phyloP scores from a whole-genome alignment of 2,797 vertebrate species.

The Tamandua tetradactyla region DNA sequence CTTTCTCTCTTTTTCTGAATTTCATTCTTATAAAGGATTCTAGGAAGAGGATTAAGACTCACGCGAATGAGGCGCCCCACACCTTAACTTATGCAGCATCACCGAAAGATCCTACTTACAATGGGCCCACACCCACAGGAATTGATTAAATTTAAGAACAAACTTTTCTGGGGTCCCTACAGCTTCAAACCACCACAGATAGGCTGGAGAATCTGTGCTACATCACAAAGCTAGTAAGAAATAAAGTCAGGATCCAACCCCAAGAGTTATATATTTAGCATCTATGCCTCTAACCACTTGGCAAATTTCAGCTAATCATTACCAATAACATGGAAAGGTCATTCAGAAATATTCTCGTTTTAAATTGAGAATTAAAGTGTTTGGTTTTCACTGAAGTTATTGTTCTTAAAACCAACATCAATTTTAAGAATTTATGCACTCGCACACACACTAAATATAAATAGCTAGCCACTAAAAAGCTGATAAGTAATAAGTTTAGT shows the following conservation, averaged over 20 bases:
- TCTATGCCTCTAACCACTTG: not conserved
- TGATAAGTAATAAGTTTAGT: not conserved
- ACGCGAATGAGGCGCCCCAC: too few relatives aligned
- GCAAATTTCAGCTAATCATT: not conserved
- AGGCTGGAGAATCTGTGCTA: not conserved
- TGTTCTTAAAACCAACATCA: not conserved
- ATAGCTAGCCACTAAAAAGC: not conserved
- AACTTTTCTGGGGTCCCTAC: too few relatives aligned
- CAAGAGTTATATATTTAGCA: not conserved
- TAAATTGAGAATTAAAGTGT: not conserved
- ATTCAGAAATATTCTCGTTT: slow-evolving; percentile 18
- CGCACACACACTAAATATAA: not conserved
- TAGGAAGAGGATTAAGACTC: too few relatives aligned
- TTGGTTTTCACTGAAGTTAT: slow-evolving; percentile 9
- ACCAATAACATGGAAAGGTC: not conserved
- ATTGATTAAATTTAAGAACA: too few relatives aligned
- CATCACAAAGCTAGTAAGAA: not conserved
- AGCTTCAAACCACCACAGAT: too few relatives aligned
- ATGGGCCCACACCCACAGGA: too few relatives aligned
- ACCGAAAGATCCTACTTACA: too few relatives aligned
- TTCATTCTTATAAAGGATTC: too few relatives aligned
- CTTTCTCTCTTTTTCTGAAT: too few relatives aligned
- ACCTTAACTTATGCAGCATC: too few relatives aligned
- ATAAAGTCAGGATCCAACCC: not conserved
- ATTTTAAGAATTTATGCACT: not conserved